Percentiles rank a stretch among this genome's conserved stretches.
phyloP scores from a whole-genome alignment of 1,140 invertebrate species.

The Schlechtendalia chinensis region DNA sequence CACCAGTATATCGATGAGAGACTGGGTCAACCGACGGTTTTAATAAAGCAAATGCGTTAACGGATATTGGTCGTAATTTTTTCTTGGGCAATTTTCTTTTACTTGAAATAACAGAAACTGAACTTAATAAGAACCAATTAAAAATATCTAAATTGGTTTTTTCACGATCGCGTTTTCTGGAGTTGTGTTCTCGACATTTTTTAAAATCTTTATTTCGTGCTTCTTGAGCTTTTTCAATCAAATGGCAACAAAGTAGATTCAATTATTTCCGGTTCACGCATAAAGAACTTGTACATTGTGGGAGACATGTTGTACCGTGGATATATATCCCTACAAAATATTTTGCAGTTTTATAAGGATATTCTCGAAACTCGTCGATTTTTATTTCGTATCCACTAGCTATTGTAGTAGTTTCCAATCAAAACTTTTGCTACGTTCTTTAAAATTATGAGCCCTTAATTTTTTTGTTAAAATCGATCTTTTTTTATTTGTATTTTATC shows the following conservation, averaged over 20 bases:
- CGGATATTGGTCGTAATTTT: not conserved
- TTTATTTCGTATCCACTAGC: no score
- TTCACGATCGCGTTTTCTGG: slow-evolving; percentile 53
- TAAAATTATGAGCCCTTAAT: no score
- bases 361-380: no score
- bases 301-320: slow-evolving; percentile 52
- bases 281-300: slow-evolving; percentile 54
- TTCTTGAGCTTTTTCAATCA: slow-evolving; percentile 56
- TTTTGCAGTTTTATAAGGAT: slow-evolving; percentile 52
- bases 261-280: slow-evolving; percentile 55
- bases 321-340: slow-evolving; percentile 53
- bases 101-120: slow-evolving; percentile 52
- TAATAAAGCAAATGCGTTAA: not conserved
- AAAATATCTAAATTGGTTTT: slow-evolving; percentile 55
- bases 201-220: slow-evolving; percentile 55
- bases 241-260: slow-evolving; percentile 52
- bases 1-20: slow-evolving; percentile 3
- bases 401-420: no score
- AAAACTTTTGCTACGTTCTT: no score
- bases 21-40: not conserved
- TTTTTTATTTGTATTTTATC: no score
- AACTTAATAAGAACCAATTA: slow-evolving; percentile 52
- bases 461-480: no score
- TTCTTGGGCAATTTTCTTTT: not conserved
- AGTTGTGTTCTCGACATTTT: slow-evolving; percentile 52